These are phyloP conservation scores for Lithosia quadra DNA, from an alignment of 2,888 invertebrate species.

Conservation along the genomic window DNA sequence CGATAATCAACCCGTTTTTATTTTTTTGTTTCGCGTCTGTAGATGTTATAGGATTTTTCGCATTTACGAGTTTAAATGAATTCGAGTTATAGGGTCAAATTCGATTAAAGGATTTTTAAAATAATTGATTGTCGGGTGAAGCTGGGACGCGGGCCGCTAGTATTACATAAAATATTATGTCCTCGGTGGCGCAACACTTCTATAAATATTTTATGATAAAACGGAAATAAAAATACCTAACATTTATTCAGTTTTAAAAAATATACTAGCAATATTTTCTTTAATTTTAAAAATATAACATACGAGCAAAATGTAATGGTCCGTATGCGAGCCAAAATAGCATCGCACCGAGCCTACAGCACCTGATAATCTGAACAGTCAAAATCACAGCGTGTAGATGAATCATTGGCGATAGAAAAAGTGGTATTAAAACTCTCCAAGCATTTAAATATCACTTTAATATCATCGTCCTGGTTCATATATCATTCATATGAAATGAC, in stretches of 20 bases:
- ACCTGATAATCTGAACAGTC: conserved; percentile 2
- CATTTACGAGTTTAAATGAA: too few relatives aligned
- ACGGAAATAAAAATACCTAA: conserved; percentile 3
- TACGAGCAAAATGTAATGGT: background rate
- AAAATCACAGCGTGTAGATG: background rate
- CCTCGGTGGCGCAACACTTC: background rate
- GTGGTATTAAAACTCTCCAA: too few relatives aligned
- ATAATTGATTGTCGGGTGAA: too few relatives aligned
- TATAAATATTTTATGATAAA: background rate
- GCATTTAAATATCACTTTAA: background rate
- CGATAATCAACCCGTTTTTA: too few relatives aligned
- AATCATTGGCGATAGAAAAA: background rate
- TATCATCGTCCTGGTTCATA: background rate
- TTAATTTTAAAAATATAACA: conserved; percentile 1
- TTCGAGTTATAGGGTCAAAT: too few relatives aligned
- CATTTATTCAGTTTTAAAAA: background rate
- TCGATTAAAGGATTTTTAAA: too few relatives aligned
- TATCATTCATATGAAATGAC: too few relatives aligned
- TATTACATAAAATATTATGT: background rate
- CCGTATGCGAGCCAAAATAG: background rate
- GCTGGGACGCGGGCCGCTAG: too few relatives aligned
- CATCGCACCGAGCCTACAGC: background rate
- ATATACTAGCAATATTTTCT: conserved; percentile 1
- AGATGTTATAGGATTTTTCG: too few relatives aligned
- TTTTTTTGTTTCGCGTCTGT: too few relatives aligned